These are phyloP conservation scores for Erythrolamprus reginae DNA, from an alignment of 2,113 vertebrate genomes.

Conservation along the genomic window DNA sequence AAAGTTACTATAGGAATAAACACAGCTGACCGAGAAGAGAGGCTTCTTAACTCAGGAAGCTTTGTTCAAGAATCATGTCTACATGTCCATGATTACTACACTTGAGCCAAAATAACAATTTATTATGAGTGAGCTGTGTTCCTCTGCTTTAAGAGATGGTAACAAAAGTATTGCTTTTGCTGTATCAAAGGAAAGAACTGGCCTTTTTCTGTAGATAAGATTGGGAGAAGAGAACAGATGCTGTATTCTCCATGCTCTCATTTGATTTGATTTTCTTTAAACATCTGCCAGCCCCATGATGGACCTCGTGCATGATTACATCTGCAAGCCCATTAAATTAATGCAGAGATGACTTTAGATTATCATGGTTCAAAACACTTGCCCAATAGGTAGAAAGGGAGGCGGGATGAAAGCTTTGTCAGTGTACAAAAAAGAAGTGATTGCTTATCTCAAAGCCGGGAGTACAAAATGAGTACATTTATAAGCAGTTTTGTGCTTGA, in stretches of 20 bases:
- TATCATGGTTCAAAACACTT: neutral
- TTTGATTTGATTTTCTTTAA: neutral
- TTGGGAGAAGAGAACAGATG: neutral
- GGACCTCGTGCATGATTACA: constrained; percentile 1
- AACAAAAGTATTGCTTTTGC: neutral
- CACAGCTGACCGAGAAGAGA: no score
- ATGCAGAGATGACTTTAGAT: constrained; percentile 35
- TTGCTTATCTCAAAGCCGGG: constrained; percentile 32
- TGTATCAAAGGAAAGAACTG: neutral
- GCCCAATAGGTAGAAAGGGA: neutral
- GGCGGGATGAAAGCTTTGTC: constrained; percentile 33
- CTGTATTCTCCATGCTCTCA: neutral
- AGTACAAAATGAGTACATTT: constrained; percentile 31
- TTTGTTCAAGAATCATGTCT: no score
- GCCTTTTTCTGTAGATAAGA: neutral
- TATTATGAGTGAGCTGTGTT: neutral
- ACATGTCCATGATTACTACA: no score
- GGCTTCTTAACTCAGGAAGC: no score
- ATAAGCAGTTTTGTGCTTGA: constrained; percentile 26
- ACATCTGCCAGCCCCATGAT: neutral
- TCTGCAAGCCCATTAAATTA: constrained; percentile 32
- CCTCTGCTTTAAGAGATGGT: neutral
- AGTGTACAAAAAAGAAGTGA: constrained; percentile 45
- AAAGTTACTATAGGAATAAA: no score
- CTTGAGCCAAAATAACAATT: constrained; percentile 13